phyloP scores from a whole-genome alignment of 35 echinoderm and acorn worm species.

The Diadema setosum region DNA sequence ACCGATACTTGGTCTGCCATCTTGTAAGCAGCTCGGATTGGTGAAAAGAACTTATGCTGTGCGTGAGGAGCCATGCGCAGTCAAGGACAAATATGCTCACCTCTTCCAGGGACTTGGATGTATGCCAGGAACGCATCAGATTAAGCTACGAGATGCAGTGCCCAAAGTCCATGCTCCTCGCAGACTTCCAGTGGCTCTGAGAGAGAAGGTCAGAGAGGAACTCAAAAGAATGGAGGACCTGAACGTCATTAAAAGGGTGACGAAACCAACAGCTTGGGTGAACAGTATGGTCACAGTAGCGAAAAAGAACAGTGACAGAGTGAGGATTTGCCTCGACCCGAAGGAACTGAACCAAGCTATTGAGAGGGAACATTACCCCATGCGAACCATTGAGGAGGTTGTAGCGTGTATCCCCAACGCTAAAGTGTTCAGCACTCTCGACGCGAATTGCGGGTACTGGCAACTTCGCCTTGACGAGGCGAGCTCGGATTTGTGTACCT shows the following conservation, averaged over 20 bases:
- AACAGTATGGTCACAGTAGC: neutral
- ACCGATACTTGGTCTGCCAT: no score
- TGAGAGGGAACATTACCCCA: conserved; percentile 18
- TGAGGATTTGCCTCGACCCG: neutral
- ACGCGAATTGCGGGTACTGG: conserved; percentile 58
- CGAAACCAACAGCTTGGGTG: conserved; percentile 32
- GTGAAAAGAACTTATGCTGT: no score
- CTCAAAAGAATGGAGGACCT: no score
- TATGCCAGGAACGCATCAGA: no score
- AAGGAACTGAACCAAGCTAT: conserved; percentile 22
- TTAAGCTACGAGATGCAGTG: no score
- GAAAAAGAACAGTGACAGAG: conserved; percentile 24
- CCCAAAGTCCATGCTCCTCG: conserved; percentile 48
- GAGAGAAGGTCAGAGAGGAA: no score
- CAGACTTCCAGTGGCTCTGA: no score
- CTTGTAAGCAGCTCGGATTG: no score
- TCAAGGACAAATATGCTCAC: no score
- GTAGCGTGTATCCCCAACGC: neutral
- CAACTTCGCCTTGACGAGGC: conserved; percentile 56
- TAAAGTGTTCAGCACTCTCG: conserved; percentile 39
- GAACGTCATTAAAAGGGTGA: conserved; percentile 14
- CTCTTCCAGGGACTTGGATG: no score
- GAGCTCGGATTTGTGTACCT: no score
- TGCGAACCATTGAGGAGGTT: conserved; percentile 33
- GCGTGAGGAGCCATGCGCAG: no score